These are phyloP conservation scores for Caenorhabditis inopinata DNA, from an alignment of 1,140 invertebrate genomes.

Conservation along the genomic window DNA sequence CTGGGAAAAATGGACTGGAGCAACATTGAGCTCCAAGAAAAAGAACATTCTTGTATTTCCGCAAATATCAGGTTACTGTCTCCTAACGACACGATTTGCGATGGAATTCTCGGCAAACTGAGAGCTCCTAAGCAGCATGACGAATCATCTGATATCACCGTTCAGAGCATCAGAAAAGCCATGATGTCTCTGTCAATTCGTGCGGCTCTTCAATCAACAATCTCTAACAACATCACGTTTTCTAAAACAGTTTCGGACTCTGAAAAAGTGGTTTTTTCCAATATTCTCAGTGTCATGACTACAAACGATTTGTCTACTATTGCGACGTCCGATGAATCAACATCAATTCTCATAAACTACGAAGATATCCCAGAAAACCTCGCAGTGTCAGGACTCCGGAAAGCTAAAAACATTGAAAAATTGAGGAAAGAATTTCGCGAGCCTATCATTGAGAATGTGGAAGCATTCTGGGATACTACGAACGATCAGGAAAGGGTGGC, in stretches of 20 bases:
- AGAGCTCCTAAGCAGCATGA: background rate
- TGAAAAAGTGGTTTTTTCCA: background rate
- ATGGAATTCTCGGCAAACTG: background rate
- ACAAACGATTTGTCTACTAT: background rate
- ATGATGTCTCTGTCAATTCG: background rate
- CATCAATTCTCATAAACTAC: background rate
- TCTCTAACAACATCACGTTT: background rate
- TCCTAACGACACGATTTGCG: background rate
- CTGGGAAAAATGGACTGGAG: constrained; percentile 16
- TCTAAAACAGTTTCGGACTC: background rate
- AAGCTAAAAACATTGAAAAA: background rate
- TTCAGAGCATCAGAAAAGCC: background rate
- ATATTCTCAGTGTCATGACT: background rate
- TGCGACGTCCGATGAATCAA: background rate
- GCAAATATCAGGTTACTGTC: background rate
- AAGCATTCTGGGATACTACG: background rate
- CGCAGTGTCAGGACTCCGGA: background rate
- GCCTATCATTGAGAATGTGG: background rate
- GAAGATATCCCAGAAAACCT: background rate
- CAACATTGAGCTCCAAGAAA: background rate
- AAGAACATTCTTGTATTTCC: background rate
- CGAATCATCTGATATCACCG: background rate
- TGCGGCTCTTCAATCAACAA: background rate
- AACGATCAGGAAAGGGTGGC: background rate
- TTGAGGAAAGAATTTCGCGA: background rate